Percentiles rank a stretch among this genome's conserved stretches.
Evolutionary conservation across 30 jellyfish, hydroid and myxozoan species (phyloP).

Genomic region (Aurelia aurita complex sp. Pacific): DNA sequence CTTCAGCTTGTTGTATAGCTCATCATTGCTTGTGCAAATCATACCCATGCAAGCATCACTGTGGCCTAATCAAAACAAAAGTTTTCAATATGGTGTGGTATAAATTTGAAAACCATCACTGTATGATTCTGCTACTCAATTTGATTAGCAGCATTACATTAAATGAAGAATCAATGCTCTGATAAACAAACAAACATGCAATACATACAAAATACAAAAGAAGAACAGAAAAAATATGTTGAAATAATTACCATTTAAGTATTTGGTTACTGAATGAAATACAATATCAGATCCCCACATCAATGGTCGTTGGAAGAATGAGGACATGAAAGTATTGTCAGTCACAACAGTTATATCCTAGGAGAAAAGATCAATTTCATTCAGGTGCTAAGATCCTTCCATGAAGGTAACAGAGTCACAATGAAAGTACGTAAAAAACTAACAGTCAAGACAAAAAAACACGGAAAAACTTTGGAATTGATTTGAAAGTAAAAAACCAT

Average conservation of each 20-base stretch:
- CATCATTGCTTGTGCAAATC: constrained; percentile 85
- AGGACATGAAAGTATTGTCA: constrained; percentile 99
- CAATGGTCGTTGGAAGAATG: constrained; percentile 97
- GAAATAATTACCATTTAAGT: constrained; percentile 82
- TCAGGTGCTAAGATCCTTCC: neutral
- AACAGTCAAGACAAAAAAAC: no score
- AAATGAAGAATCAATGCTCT: no score
- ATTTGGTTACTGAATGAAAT: constrained; percentile 96
- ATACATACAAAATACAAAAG: no score
- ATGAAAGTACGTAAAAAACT: no score
- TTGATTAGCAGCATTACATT: no score
- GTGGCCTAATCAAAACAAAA: constrained; percentile 71
- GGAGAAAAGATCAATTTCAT: neutral
- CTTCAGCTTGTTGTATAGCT: constrained; percentile 66
- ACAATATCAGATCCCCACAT: constrained; percentile 96
- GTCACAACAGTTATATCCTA: constrained; percentile 87
- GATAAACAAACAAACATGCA: no score
- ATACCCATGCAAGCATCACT: constrained; percentile 97
- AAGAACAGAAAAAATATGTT: no score
- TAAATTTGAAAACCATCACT: no score
- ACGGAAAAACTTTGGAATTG: no score
- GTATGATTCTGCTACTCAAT: no score
- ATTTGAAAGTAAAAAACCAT: neutral
- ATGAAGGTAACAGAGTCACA: no score
- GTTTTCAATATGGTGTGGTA: neutral